Evolutionary conservation across 1,140 invertebrate genomes (phyloP), one percentile per base, ranked within the genome.

Genomic region (Drosophila fuyamai): DNA sequence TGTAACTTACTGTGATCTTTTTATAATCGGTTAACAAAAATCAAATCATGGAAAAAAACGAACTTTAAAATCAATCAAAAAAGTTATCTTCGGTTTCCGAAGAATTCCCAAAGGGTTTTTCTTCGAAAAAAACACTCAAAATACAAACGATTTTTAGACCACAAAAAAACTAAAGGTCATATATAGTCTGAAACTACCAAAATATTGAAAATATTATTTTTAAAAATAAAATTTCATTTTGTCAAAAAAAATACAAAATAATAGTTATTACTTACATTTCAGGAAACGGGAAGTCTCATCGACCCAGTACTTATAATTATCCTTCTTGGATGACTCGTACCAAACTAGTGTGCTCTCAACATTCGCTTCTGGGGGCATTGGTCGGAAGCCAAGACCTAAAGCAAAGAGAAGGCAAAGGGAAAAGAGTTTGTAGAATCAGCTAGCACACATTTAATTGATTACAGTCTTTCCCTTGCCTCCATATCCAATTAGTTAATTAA

Each of bases 311-410:
- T 95, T 94, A 90, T 95, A 96, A 83, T 97, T 97, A 51, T 96
- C 95, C 84, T 95, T 94, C 76, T 97, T 95, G 70, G 95, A 95
- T 74, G 95, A 95, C 92, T 96, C 96, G 94, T 98, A 98, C 96
- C 97, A 97, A 92, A 99, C 97, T 59, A 99, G 94, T 50, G 98
- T 98, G 91, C 97, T 98, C 92, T 98, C 97, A 81, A 98, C 96
- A 93, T 98, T 97, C 63, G 95, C 95, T 63, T 95, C 94, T 76
- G 96, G 95, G 40, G 98, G 98, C 95, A 97, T 97, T 56, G 98
- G 98, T 85, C 98, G 94, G 94, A 98, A 99, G 76, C 98, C 98
- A 85, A 99, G 94, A 91, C 97, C 97, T 51, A 10, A 10, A 96
- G 90, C 9, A 29, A 38, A 46, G 43, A 44, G 38, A 43, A 29